Evolutionary conservation across 2,797 vertebrate species (phyloP).

Genomic region (Rousettus madagascariensis): DNA sequence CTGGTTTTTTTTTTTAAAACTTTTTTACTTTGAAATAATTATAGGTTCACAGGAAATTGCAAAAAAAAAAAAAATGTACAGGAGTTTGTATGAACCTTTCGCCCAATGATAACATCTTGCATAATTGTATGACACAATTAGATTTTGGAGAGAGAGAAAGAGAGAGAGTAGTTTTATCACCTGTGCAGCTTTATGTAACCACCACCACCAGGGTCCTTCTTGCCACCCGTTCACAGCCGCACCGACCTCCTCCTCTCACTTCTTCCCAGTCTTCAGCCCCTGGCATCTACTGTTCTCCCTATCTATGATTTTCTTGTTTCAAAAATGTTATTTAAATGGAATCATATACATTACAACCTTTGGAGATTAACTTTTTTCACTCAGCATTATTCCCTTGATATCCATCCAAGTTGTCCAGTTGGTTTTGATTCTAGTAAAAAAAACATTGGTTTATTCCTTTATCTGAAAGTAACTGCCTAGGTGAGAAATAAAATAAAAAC

Average conservation of each 20-base stretch:
- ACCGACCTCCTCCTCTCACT: neutral
- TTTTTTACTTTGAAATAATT: neutral
- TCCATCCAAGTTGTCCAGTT: neutral
- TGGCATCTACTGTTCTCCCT: neutral
- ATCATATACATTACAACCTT: neutral
- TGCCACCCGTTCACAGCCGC: neutral
- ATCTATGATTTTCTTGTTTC: slow-evolving; percentile 8
- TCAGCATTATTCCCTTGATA: neutral
- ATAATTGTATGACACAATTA: neutral
- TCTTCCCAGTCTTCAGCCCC: neutral
- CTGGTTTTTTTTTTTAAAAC: neutral
- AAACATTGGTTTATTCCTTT: neutral
- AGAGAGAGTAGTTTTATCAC: neutral
- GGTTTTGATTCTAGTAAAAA: neutral
- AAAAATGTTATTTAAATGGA: slow-evolving; percentile 19
- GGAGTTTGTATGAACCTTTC: neutral
- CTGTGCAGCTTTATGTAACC: neutral
- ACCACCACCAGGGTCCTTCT: no score
- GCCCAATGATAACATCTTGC: neutral
- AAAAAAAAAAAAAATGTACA: neutral
- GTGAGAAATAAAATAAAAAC: slow-evolving; percentile 22
- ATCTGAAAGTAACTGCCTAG: neutral
- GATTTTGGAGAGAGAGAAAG: neutral
- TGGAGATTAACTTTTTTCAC: neutral
- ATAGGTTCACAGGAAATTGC: neutral